phyloP scores from a whole-genome alignment of 2,888 invertebrate species.

The Ditylenchus weischeri region DNA sequence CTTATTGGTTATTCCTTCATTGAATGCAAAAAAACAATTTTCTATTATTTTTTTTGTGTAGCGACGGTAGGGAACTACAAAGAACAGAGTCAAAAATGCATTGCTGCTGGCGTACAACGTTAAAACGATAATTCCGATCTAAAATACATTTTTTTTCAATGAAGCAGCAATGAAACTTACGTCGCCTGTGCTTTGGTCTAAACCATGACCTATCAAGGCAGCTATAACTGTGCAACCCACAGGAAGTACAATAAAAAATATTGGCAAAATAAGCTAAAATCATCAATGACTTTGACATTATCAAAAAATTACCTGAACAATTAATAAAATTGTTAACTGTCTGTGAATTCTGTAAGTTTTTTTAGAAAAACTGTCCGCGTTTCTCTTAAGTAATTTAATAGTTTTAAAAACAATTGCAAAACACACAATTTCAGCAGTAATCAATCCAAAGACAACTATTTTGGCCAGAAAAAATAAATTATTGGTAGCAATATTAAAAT shows the following conservation, averaged over 20 bases:
- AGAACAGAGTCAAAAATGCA: too few species aligned
- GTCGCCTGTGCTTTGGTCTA: too few species aligned
- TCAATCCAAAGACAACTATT: neutral
- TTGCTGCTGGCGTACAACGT: too few species aligned
- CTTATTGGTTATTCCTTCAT: too few species aligned
- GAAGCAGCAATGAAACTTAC: too few species aligned
- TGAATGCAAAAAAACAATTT: too few species aligned
- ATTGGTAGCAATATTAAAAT: neutral
- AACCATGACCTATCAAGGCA: neutral
- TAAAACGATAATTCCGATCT: too few species aligned
- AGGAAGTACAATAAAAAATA: neutral
- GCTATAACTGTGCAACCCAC: neutral
- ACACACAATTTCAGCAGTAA: neutral
- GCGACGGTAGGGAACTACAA: too few species aligned
- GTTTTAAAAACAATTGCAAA: neutral
- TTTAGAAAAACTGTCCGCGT: neutral
- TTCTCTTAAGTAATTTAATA: neutral
- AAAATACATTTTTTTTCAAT: too few species aligned
- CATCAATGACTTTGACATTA: too few species aligned
- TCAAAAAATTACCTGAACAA: slow-evolving; percentile 1
- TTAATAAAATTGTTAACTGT: neutral
- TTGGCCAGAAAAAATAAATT: neutral
- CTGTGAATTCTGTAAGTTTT: neutral
- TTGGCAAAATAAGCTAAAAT: neutral
- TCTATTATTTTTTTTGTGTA: too few species aligned